Evolutionary conservation across 2,113 vertebrate genomes (phyloP), one percentile per base, ranked within the genome.

Genomic region (Takifugu bimaculatus): DNA sequence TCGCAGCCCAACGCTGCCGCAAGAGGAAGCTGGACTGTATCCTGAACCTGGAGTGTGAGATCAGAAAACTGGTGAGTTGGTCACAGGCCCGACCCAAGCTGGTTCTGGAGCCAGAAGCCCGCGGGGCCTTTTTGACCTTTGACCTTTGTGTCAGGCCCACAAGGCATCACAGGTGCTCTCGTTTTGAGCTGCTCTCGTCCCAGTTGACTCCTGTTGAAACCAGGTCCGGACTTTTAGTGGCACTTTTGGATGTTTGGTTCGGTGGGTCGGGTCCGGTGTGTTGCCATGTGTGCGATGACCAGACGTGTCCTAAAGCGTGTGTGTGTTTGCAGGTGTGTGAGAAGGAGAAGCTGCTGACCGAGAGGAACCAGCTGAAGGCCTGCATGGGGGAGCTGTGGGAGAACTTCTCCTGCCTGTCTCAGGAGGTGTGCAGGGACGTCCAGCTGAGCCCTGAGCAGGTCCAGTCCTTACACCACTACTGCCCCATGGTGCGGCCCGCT

Each of bases 11-110:
- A 81, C 96, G 96, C 82, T 99, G 97, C 82, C 95, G 97, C 71
- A 99, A 99, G 85, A 93, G 97, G 83, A 99, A 99, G 84, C 94
- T 99, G 48, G 97, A 99, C 91, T 99, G 97, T 74, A 99, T 99
- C 85, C 91, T 98, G 84, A 98, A 98, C 78, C 90, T 99, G 68
- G 97, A 99, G 92, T 98, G 95, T 88, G 97, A 99, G 92, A 99
- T 99, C 81, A 92, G 93, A 73, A 98, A 99, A 88, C 76, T 99
- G 93, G 97, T 93, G 81, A 65, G 90, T 80, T 25, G 9, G 42
- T 9, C 42, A 1, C 42, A 13, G 42, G 6, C 42, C n/a, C n/a
- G n/a, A n/a, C n/a, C n/a, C n/a, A n/a, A 43, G 42, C 42, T 43
- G 2, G 42, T 43, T 13, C 1, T 2, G 42, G 42, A 13, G 6